Evolutionary conservation across 2,113 vertebrate species (phyloP), one percentile per base, ranked within the genome.

Genomic region (Salvelinus namaycush): DNA sequence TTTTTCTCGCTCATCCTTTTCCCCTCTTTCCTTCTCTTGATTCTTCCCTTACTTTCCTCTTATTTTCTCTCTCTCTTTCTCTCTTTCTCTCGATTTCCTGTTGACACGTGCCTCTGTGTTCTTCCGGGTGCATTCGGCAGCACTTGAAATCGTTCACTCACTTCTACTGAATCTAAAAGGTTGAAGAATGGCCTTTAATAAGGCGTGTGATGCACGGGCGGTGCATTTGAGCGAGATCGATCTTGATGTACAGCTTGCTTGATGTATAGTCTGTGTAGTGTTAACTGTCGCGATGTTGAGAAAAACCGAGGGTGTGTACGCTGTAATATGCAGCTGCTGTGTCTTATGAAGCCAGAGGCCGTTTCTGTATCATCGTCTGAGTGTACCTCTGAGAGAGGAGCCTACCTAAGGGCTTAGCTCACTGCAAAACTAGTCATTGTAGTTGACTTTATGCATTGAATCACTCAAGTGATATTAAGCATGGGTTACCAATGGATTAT

Each of bases 1-100:
- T 16, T 5, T 5, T 24, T 24, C 24, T 24, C 24, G 1, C 29
- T 31, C 4, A 5, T 5, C 29, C 0, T 31, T 31, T 5, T 1
- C 4, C 29, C 0, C 29, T 31, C 31, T 5, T 5, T 31, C 29
- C 1, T 31, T 5, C 26, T 27, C 26, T 24, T 24, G 24, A 24
- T 29, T 0, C 3, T 1, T 54, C 1, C 5, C 31, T 2, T 3
- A 14, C 3, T 16, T 16, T 1, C 49, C 0, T 9, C n/a, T 3
- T 31, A 24, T 24, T 24, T 24, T 24, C 24, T 24, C 24, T 24
- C 24, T 20, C 18, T 62, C 7, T 31, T 1, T 31, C 5, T 31
- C 29, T 31, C 5, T 31, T 5, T 31, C 29, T 31, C 29, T 5
- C 29, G 29, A 8, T 22, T 22, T 62, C n/a, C 59, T 20, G 18